Evolutionary conservation across 2,797 vertebrate genomes (phyloP), one percentile per base, ranked within the genome.

Genomic region (Paedocypris micromegethes): DNA sequence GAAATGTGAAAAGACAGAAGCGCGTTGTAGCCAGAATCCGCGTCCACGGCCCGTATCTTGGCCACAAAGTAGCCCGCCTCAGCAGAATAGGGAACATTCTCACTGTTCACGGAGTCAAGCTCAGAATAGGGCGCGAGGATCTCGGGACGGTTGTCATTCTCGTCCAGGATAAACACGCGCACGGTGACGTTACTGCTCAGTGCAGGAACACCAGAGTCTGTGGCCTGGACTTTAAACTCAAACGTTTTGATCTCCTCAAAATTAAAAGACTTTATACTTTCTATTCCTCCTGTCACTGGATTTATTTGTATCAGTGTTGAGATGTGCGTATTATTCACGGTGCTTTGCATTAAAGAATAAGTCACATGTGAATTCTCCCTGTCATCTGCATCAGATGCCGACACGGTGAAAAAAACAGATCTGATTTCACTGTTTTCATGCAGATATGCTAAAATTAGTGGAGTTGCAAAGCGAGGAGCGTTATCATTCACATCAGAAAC

Each of bases 81-180:
- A 73, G 83, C 83, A 75, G 80, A 76, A 89, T 86, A 66, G 82
- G 90, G 78, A 90, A 93, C 81, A 89, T 75, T 82, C 88, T 87
- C 76, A 1, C 90, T 77, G 64, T 87, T 91, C 79, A 93, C 89
- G 44, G 87, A 79, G 9, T 86, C 86, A 0, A 88, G 88, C 41
- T 89, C 86, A 77, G 91, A 92, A 85, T 91, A 89, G 48, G 91
- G 87, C 61, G 89, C 86, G 38, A 81, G 75, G 67, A 79, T 72
- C 62, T 8, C 67, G 41, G 81, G 83, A 58, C 67, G 76, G 72
- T 82, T 84, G 77, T 83, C 84, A 64, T 87, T 87, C 50, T 84
- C 83, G 78, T 87, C 85, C 68, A 86, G 60, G 23, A 88, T 75
- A 51, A 80, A 84, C 37, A 86, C 75, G 50, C 82, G 82, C 5